Base-by-base conservation (phyloP, 2,888 invertebrate species). In the Napeogenes sylphis region DNA sequence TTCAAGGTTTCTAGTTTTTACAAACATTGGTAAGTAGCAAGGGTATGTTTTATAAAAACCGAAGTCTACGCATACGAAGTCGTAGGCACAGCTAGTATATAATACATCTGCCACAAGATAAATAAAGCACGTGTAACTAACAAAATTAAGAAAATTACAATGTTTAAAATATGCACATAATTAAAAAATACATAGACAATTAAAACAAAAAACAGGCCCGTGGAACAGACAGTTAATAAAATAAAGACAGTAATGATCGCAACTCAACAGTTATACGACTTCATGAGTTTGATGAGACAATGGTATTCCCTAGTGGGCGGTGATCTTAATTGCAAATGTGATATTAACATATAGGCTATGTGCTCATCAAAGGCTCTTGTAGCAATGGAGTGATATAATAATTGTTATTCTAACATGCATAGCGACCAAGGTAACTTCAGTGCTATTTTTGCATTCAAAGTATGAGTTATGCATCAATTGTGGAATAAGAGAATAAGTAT, bases 341-440 rank as follows among this genome's bases (percentile, higher is more conserved):
- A 67, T 79, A 89, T 90, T 90, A 83, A 82, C 88, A 89, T 90
- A 87, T 80, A 81, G 79, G 85, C 88, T 87, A 87, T 88, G 87
- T 87, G 78, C 82, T 80, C 83, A 78, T 79, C 78, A 83, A 84
- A 87, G 87, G 87, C 81, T 82, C 83, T 85, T 82, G 77, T 76
- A 45, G 45, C 46, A 54, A 45, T 42, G 30, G 14, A 45, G 46
- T 57, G 21, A 21, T 35, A 30, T 47, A 33, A 47, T 47, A 32
- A 57, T 57, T 51, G 21, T 51, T 51, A 51, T 51, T 51, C 51
- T 51, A 51, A 30, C 30, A 30, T 30, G 51, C 51, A 32, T 56
- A 30, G n/a, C 56, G 45, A 45, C 56, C 51, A 51, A 51, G 51
- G 51, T 51, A 30, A 51, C 51, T 30, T 30, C 21, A 51, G 14